Evolutionary conservation across 2,113 vertebrate genomes (phyloP).

Genomic region (Heterotilapia buettikoferi): DNA sequence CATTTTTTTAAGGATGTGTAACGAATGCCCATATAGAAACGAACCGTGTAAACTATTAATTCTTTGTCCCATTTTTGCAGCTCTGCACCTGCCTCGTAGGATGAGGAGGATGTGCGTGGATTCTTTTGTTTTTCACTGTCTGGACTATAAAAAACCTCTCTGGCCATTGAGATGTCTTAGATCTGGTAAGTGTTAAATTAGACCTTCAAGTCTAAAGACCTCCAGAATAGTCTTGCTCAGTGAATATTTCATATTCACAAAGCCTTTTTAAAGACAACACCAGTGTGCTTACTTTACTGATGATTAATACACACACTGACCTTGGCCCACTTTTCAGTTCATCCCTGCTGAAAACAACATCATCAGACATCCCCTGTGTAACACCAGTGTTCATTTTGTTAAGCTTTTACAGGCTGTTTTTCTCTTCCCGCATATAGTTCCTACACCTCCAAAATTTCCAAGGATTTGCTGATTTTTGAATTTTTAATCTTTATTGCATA

Average conservation of each 20-base stretch:
- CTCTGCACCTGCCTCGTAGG: neutral
- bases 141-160: neutral
- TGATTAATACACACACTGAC: neutral
- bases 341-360: neutral
- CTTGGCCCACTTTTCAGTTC: neutral
- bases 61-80: neutral
- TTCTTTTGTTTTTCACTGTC: neutral
- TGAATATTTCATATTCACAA: neutral
- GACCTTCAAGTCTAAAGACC: neutral
- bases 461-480: constrained; percentile 44
- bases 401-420: neutral
- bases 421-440: neutral
- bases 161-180: neutral
- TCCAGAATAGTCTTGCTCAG: neutral
- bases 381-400: neutral
- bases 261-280: neutral
- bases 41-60: neutral
- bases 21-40: neutral
- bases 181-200: neutral
- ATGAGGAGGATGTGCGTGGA: neutral
- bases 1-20: neutral
- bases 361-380: neutral
- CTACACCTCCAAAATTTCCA: neutral
- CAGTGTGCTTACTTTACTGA: neutral
- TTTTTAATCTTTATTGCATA: constrained; percentile 41